Base-by-base conservation (phyloP, 2,797 vertebrate species). In the Melanotaenia boesemani region DNA sequence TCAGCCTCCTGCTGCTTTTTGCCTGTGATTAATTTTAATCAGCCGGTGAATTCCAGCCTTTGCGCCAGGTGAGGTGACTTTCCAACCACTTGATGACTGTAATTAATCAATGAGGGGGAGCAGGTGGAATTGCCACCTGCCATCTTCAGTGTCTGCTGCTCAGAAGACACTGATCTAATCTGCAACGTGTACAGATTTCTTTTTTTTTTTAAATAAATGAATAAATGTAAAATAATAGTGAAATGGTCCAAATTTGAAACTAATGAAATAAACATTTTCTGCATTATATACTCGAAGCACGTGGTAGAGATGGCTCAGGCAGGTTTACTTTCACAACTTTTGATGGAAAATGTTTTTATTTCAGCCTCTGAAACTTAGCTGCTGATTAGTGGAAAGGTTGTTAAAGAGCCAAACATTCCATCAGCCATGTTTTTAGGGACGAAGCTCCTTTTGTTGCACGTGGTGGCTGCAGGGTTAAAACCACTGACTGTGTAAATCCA, bases 11-110 rank as follows among this genome's bases (percentile, higher is more conserved):
- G 75, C 76, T 64, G 72, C 71, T 73, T 81, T 88, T 55, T 81
- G 57, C 81, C 69, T 73, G 83, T 82, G 87, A 93, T 93, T 90
- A 30, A 89, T 91, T 86, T 78, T 76, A 90, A 90, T 92, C 88
- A 89, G 86, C 77, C 32, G 15, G 48, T 72, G 77, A 85, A 77
- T 86, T 83, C 73, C 84, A 64, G 78, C 86, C 80, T 76, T 84
- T 77, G 81, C 89, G 84, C 87, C 88, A 90, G 92, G 89, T 93
- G 86, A 92, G 88, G 86, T 85, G 89, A 91, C 93, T 91, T 91
- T 91, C 89, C 84, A 87, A 88, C 86, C 34, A 20, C 77, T 70
- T 91, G 93, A 94, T 89, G 89, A 93, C 70, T 73, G 67, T 84
- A 87, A 93, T 93, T 87, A 88, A 91, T 93, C 90, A 92, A 65